These are phyloP conservation scores for Zophobas morio DNA, from an alignment of 1,140 invertebrate genomes.

Conservation along the genomic window DNA sequence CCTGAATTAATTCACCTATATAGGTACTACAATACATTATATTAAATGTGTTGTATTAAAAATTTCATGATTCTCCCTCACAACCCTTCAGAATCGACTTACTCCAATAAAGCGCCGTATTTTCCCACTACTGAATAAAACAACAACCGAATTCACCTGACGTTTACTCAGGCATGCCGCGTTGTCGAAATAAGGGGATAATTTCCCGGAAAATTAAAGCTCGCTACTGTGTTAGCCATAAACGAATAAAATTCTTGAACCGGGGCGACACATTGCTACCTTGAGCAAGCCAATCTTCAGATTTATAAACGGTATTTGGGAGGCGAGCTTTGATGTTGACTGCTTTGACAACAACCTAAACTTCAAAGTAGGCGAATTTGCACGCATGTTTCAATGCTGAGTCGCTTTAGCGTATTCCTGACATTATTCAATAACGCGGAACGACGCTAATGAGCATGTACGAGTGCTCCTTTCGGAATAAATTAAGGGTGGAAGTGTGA, in stretches of 20 bases:
- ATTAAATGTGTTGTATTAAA: too few relatives aligned
- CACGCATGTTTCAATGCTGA: slow-evolving; percentile 12
- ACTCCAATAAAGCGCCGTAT: too few relatives aligned
- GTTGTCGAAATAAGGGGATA: too few relatives aligned
- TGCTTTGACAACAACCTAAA: slow-evolving; percentile 28
- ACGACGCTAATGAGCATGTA: not conserved
- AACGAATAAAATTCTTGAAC: not conserved
- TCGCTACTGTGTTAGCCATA: not conserved
- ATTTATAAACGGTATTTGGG: slow-evolving; percentile 33
- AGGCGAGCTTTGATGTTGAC: slow-evolving; percentile 27
- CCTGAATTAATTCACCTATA: too few relatives aligned
- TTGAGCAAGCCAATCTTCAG: slow-evolving; percentile 23
- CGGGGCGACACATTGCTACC: not conserved
- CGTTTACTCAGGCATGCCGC: too few relatives aligned
- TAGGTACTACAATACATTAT: too few relatives aligned
- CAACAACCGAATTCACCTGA: too few relatives aligned
- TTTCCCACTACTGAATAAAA: too few relatives aligned
- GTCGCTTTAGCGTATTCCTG: not conserved
- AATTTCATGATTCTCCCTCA: too few relatives aligned
- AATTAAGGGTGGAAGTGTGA: too few relatives aligned
- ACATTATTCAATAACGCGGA: not conserved
- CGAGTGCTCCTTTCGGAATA: too few relatives aligned
- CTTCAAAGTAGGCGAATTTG: slow-evolving; percentile 30
- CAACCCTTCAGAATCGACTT: too few relatives aligned
- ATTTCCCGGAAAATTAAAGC: not conserved